Percentiles rank a stretch among this genome's conserved stretches.
These are phyloP conservation scores for Acanthosepion esculentum DNA, from an alignment of 2,888 invertebrate genomes.

Conservation along the genomic window DNA sequence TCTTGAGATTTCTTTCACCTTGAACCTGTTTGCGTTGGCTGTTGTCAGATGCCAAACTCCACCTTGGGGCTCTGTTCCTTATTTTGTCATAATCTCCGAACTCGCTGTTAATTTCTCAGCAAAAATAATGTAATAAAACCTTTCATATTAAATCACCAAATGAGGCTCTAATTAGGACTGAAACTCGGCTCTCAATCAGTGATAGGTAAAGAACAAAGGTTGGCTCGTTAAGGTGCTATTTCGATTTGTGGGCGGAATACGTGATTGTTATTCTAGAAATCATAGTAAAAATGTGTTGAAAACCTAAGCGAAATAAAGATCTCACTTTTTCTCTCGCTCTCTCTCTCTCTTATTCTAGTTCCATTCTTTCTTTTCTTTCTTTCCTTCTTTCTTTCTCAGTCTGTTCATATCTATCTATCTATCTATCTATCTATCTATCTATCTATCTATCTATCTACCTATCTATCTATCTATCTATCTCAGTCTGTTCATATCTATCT, in stretches of 20 bases:
- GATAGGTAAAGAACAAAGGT: not conserved
- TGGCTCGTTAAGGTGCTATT: not conserved
- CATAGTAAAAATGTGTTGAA: not conserved
- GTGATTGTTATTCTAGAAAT: not conserved
- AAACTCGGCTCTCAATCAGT: not conserved
- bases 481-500: too few relatives aligned
- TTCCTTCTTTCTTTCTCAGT: too few relatives aligned
- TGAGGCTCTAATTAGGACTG: not conserved
- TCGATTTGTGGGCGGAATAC: not conserved
- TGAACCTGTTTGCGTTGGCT: not conserved
- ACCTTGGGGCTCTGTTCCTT: not conserved
- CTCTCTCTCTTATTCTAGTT: not conserved
- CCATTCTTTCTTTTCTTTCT: too few relatives aligned
- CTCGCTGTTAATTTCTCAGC: not conserved
- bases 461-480: too few relatives aligned
- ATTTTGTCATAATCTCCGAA: not conserved
- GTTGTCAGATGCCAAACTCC: not conserved
- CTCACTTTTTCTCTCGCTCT: not conserved
- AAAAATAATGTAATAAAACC: not conserved
- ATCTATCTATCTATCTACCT: too few relatives aligned
- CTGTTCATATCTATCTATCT: too few relatives aligned
- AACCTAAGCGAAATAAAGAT: not conserved
- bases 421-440: too few relatives aligned
- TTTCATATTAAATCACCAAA: not conserved
- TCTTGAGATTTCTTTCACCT: not conserved